Base-by-base conservation (phyloP, 2,888 invertebrate species). In the Drosophila mimetica region DNA sequence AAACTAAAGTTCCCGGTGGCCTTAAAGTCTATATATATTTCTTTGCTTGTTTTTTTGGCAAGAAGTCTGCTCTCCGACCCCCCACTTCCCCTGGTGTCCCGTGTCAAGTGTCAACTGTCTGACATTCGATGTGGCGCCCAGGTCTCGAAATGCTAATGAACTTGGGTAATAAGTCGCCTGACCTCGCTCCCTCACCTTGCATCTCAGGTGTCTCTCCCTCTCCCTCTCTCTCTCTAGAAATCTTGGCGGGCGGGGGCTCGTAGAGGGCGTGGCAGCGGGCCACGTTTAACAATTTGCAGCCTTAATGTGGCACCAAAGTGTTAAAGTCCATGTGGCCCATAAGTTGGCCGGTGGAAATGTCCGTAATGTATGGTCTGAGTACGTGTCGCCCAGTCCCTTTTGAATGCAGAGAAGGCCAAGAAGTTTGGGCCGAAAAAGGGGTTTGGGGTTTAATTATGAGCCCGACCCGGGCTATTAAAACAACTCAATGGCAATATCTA, bases 251-350 rank as follows among this genome's bases (percentile, higher is more conserved):
- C 6, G 34, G 34, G 1, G 14, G 14, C 7, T 6, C 13, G 18
- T 0, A 13, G 25, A 14, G 22, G 42, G 42, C 25, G 42, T 14
- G 28, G 28, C 44, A 16, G 28, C 22, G 4, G 18, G 76, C 71
- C 84, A 84, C 87, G 81, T 86, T 82, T 74, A 82, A 82, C 87
- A 82, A 84, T 84, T 86, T 82, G 78, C 82, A 70, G 76, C 71
- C 85, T 81, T 84, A 82, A 82, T 86, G 87, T 81, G 87, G 87
- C 80, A 74, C 77, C 78, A 82, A 73, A 86, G 82, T 86, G 82
- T 81, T 86, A 86, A 86, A 74, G 85, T 82, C 87, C 79, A 71
- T 76, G 78, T 65, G 67, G 55, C 74, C 74, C 85, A 86, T 84
- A 86, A 82, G 76, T 86, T 74, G 50, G 63, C 50, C 34, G 14